These are phyloP conservation scores for Drosophila malerkotliana DNA, from an alignment of 1,140 invertebrate genomes.

Conservation along the genomic window DNA sequence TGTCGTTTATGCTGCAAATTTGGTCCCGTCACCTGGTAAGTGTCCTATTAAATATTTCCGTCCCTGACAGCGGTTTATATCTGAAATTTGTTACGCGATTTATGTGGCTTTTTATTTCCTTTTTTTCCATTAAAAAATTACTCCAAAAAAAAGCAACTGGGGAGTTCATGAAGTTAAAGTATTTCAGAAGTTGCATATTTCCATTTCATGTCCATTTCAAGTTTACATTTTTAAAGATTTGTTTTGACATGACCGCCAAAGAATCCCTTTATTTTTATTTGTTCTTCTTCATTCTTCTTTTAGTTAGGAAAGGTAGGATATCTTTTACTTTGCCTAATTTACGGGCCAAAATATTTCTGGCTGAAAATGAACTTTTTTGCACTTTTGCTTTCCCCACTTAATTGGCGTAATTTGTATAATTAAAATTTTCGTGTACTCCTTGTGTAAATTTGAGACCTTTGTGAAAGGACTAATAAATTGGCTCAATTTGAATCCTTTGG, in stretches of 20 bases:
- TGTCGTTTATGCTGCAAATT: constrained; percentile 23
- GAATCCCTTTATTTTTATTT: background rate
- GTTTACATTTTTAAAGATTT: constrained; percentile 1
- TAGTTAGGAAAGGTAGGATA: constrained; percentile 10
- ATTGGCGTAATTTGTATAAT: constrained; percentile 77
- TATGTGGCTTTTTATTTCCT: constrained; percentile 23
- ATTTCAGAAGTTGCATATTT: background rate
- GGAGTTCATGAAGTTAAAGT: background rate
- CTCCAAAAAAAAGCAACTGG: too few relatives aligned
- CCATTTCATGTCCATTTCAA: background rate
- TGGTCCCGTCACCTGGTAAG: constrained; percentile 25
- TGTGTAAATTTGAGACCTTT: constrained; percentile 46
- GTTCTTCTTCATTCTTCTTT: background rate
- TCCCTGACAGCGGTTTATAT: constrained; percentile 5
- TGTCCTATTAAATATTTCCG: constrained; percentile 34
- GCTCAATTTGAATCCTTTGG: constrained; percentile 31
- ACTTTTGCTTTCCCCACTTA: constrained; percentile 43
- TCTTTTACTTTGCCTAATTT: constrained; percentile 18
- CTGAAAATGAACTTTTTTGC: constrained; percentile 37
- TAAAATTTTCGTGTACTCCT: constrained; percentile 57
- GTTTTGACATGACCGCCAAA: background rate
- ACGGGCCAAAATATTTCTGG: constrained; percentile 22
- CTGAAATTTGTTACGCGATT: constrained; percentile 15
- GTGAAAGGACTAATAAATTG: constrained; percentile 38
- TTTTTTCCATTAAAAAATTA: background rate